A percentile compares a stretch with the other conserved stretches of the same genome.
Conservation (phyloP, 2,888 invertebrate species). For the Heliconius erato region DNA sequence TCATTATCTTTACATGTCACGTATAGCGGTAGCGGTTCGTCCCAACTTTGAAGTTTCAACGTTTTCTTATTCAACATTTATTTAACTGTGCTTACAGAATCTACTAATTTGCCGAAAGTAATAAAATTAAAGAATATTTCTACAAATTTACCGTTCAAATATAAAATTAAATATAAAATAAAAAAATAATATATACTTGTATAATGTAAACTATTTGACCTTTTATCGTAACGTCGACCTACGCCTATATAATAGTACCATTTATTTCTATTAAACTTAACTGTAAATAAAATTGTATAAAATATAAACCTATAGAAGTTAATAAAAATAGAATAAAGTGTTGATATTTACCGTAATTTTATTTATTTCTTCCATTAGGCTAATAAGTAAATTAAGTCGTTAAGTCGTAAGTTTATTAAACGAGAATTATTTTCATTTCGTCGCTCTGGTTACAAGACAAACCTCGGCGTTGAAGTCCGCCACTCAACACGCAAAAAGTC, state of each 20-base stretch:
- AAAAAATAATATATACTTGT: constrained; percentile 13
- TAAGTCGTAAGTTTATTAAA: no score
- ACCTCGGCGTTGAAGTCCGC: no score
- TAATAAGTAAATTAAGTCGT: background rate
- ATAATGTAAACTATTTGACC: constrained; percentile 14
- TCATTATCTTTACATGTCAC: constrained; percentile 41
- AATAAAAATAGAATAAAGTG: constrained; percentile 68
- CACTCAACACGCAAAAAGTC: background rate
- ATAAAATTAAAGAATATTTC: constrained; percentile 18
- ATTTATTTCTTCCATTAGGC: constrained; percentile 32
- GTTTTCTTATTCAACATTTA: constrained; percentile 32
- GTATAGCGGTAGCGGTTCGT: constrained; percentile 41
- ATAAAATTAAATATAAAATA: background rate
- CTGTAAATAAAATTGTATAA: constrained; percentile 60
- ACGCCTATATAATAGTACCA: constrained; percentile 4
- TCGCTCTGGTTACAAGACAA: background rate
- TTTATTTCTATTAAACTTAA: constrained; percentile 37
- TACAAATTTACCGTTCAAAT: constrained; percentile 21
- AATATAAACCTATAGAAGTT: constrained; percentile 59
- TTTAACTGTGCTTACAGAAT: constrained; percentile 1
- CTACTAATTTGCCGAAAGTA: background rate
- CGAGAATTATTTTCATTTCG: background rate
- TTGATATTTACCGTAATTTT: constrained; percentile 63
- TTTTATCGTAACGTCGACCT: constrained; percentile 22
- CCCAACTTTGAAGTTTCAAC: constrained; percentile 32